Evolutionary conservation across 2,888 invertebrate species (phyloP).

Genomic region (Patella caerulea): DNA sequence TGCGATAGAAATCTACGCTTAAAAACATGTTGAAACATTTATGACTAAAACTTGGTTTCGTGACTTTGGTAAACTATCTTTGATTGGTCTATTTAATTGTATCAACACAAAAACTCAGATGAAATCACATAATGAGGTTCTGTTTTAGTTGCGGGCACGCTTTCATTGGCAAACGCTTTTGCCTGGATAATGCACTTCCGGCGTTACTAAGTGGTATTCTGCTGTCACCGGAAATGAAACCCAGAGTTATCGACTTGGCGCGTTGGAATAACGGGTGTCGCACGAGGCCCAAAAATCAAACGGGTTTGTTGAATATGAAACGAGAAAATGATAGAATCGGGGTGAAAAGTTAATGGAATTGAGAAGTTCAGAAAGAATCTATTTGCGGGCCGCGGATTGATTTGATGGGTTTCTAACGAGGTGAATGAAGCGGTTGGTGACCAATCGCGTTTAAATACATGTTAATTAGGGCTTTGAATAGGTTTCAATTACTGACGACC

Average conservation of each 20-base stretch:
- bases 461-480: constrained; percentile 2
- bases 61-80: background rate
- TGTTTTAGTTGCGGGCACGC: background rate
- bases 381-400: background rate
- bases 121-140: background rate
- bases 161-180: constrained; percentile 23
- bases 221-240: constrained; percentile 31
- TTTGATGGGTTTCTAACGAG: constrained; percentile 7
- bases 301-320: background rate
- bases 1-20: background rate
- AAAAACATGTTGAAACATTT: background rate
- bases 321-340: background rate
- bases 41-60: background rate
- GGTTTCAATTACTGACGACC: constrained; percentile 2
- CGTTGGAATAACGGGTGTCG: background rate
- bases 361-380: background rate
- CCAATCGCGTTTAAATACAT: constrained; percentile 7
- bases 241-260: constrained; percentile 5
- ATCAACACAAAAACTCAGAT: background rate
- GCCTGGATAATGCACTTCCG: constrained; percentile 33
- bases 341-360: constrained; percentile 8
- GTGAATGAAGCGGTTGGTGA: constrained; percentile 1
- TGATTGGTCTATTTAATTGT: background rate
- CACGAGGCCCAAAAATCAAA: background rate
- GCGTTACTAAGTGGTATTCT: constrained; percentile 24